A percentile compares a stretch with the other conserved stretches of the same genome.
phyloP scores from a whole-genome alignment of 2,888 invertebrate species.

The Eristalis tenax region DNA sequence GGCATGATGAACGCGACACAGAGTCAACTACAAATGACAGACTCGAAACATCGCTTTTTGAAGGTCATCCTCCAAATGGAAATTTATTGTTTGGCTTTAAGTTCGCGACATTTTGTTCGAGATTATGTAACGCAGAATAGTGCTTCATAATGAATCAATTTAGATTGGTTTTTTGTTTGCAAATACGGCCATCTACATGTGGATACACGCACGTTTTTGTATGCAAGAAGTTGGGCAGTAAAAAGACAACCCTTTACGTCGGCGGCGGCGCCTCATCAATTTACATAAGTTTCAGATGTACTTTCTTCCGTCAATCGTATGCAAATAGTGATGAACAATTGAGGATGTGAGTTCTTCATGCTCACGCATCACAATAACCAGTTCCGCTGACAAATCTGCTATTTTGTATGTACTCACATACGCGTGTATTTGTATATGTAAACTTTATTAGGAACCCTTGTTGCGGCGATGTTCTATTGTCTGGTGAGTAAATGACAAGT shows the following conservation, averaged over 20 bases:
- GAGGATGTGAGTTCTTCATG: conserved; percentile 17
- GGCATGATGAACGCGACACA: neutral
- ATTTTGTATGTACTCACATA: neutral
- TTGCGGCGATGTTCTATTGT: neutral
- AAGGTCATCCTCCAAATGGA: neutral
- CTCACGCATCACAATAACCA: conserved; percentile 43
- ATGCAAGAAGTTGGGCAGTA: neutral
- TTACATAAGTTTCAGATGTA: conserved; percentile 30
- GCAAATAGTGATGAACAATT: neutral
- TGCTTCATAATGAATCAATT: neutral
- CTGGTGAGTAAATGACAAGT: conserved; percentile 10
- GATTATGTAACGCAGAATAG: neutral
- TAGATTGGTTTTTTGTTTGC: neutral
- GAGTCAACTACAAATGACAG: neutral
- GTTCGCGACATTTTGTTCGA: neutral
- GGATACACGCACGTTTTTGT: neutral
- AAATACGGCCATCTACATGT: neutral
- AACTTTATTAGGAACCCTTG: neutral
- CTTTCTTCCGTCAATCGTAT: conserved; percentile 1
- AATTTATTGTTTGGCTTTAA: neutral
- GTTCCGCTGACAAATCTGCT: conserved; percentile 29
- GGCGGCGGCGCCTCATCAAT: conserved; percentile 13
- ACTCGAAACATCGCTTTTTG: neutral
- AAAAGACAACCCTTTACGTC: neutral
- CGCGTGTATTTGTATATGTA: neutral